Base-by-base conservation (phyloP, 2,888 invertebrate species). In the Operophtera brumata region DNA sequence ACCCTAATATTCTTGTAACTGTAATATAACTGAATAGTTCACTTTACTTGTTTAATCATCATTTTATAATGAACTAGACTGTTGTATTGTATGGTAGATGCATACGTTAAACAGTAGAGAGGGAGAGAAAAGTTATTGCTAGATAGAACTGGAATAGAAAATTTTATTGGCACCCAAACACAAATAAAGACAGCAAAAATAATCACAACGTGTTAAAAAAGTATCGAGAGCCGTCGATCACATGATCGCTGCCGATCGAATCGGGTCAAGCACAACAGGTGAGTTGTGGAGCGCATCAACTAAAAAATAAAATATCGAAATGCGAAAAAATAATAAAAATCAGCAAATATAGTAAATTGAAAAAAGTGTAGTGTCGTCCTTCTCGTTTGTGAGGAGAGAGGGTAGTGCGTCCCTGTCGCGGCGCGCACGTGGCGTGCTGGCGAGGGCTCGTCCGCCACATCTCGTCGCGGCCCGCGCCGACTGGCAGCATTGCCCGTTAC, bases 291-390 rank as follows among this genome's bases (percentile, higher is more conserved):
- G 83, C 84, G 86, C 87, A 89, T 89, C 89, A 90, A 89, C 90
- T 90, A 89, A 89, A 90, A 90, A 90, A 90, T 89, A 90, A 90
- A 90, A 89, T 89, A 89, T 90, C 86, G 86, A 88, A 89, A 88
- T 88, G 88, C 81, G 87, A 86, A 87, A 89, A 88, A 90, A 89
- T 90, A 89, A 90, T 87, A 89, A 89, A 89, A 89, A 89, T 86
- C 81, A 75, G 78, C 77, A 80, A 86, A 88, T 87, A 88, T 89
- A 89, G 87, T 89, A 87, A 89, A 88, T 88, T 87, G 82, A 90
- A 90, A 90, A 90, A 89, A 86, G 87, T 71, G 71, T 82, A 78
- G 73, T 59, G 43, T 35, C 50, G 75, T 86, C 84, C 63, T 69
- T 73, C 51, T 86, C 78, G 53, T 25, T 35, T 70, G 37, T 30